Evolutionary conservation across 2,113 vertebrate genomes (phyloP), one percentile per base, ranked within the genome.

Genomic region (Murina feae): DNA sequence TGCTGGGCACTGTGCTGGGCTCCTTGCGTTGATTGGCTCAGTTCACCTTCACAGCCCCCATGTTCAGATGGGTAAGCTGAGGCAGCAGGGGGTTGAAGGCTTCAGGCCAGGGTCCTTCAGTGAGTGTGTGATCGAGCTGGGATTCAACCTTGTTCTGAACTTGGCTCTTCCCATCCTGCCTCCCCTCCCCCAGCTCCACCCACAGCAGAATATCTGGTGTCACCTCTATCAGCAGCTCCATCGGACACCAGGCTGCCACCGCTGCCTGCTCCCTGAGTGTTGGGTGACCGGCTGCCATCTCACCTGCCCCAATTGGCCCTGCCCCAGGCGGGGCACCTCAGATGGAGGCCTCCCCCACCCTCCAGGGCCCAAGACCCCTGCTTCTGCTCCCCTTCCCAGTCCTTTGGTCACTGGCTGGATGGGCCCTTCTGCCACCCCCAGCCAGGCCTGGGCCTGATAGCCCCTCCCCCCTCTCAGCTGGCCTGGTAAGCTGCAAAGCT

Each of bases 271-370:
- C 35, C 39, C 60, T 0, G 0, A 79, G 96, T 92, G 69, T 96
- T 88, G 86, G 95, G 44, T 97, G 93, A 95, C 96, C 0, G 5
- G 89, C 75, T 5, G 9, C 89, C 76, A 0, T 93, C 71, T 85
- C 53, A 39, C 66, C 95, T 94, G 97, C 37, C 92, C 96, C 85
- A 90, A 32, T 96, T 96, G 94, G 95, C 90, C 80, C 21, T 69
- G 75, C 30, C 58, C 79, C 96, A 94, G 91, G 5, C 3, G 1
- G 81, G 47, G 68, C 32, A 44, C 60, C 44, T 78, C 53, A 75
- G 44, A 55, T 21, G 25, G 47, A 49, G 32, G 9, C 71, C 16
- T 75, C 42, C 12, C 13, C 18, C 3, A 25, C 76, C 23, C 23
- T 2, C 14, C 14, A 21, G 76, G n/a, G 18, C 17, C 32, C 11